A percentile compares a stretch with the other conserved stretches of the same genome.
phyloP scores from a whole-genome alignment of 2,888 invertebrate genomes.

The Sarcophaga rosellei region DNA sequence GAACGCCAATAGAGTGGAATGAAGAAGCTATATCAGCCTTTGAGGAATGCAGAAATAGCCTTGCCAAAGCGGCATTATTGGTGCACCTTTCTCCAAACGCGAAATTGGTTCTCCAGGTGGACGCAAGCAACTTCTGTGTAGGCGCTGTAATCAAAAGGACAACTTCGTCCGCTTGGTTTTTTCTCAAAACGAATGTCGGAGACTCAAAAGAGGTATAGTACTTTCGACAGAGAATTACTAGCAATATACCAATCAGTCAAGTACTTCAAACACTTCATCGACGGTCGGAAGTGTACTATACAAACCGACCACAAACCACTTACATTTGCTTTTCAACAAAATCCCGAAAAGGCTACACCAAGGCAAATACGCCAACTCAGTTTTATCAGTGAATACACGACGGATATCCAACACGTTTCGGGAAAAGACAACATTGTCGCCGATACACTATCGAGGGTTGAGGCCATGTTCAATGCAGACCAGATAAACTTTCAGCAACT shows the following conservation, averaged over 20 bases:
- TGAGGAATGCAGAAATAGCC: slow-evolving; percentile 50
- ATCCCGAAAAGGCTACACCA: slow-evolving; percentile 30
- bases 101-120: slow-evolving; percentile 53
- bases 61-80: slow-evolving; percentile 41
- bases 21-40: slow-evolving; percentile 58
- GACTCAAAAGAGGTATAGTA: slow-evolving; percentile 34
- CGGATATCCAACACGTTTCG: slow-evolving; percentile 22
- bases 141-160: slow-evolving; percentile 47
- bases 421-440: slow-evolving; percentile 14
- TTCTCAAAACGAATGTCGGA: slow-evolving; percentile 39
- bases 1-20: slow-evolving; percentile 57
- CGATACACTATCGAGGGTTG: background rate
- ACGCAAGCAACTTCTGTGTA: slow-evolving; percentile 61
- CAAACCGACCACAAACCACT: too few species aligned
- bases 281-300: slow-evolving; percentile 17
- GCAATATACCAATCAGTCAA: slow-evolving; percentile 15
- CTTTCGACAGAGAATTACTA: slow-evolving; percentile 37
- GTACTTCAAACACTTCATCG: background rate
- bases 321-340: slow-evolving; percentile 35
- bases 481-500: slow-evolving; percentile 5
- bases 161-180: slow-evolving; percentile 36
- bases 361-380: slow-evolving; percentile 6
- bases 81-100: slow-evolving; percentile 53
- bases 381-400: slow-evolving; percentile 37
- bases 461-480: slow-evolving; percentile 6